phyloP scores from a whole-genome alignment of 2,797 vertebrate species.

The Oreonectes daqikongensis region DNA sequence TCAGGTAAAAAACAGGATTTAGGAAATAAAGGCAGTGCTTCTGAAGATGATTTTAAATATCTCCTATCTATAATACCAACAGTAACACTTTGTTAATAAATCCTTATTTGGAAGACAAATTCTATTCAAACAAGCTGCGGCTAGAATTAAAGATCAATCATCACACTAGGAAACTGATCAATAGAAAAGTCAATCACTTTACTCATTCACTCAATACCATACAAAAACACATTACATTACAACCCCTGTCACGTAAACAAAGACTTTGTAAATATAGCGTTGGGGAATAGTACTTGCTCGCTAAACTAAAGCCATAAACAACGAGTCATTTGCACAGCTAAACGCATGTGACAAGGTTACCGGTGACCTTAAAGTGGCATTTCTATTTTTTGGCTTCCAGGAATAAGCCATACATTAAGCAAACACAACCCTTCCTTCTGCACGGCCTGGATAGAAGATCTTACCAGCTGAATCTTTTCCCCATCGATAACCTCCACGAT shows the following conservation, averaged over 20 bases:
- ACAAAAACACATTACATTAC: slow-evolving; percentile 14
- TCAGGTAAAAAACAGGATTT: not conserved
- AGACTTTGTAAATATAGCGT: slow-evolving; percentile 30
- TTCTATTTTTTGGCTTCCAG: slow-evolving; percentile 7
- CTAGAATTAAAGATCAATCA: slow-evolving; percentile 41
- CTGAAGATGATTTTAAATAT: not conserved
- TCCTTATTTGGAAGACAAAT: not conserved
- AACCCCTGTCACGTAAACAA: slow-evolving; percentile 33
- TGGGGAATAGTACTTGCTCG: slow-evolving; percentile 10
- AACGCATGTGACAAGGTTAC: slow-evolving; percentile 30
- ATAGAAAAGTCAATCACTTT: slow-evolving; percentile 66
- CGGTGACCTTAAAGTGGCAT: slow-evolving; percentile 37
- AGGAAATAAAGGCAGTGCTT: not conserved
- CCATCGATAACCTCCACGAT: slow-evolving; percentile 83
- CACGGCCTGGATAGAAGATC: slow-evolving; percentile 35
- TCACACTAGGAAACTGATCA: slow-evolving; percentile 57
- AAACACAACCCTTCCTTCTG: slow-evolving; percentile 32
- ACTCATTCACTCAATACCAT: slow-evolving; percentile 23
- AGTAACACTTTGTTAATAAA: not conserved
- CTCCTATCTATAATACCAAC: not conserved
- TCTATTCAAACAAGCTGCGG: not conserved
- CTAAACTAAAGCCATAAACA: slow-evolving; percentile 22
- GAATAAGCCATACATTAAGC: slow-evolving; percentile 12
- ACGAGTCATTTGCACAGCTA: slow-evolving; percentile 1
- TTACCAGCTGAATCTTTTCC: slow-evolving; percentile 84